These are phyloP conservation scores for Petrocephalus zakoni DNA, from an alignment of 2,113 vertebrate species.

Conservation along the genomic window DNA sequence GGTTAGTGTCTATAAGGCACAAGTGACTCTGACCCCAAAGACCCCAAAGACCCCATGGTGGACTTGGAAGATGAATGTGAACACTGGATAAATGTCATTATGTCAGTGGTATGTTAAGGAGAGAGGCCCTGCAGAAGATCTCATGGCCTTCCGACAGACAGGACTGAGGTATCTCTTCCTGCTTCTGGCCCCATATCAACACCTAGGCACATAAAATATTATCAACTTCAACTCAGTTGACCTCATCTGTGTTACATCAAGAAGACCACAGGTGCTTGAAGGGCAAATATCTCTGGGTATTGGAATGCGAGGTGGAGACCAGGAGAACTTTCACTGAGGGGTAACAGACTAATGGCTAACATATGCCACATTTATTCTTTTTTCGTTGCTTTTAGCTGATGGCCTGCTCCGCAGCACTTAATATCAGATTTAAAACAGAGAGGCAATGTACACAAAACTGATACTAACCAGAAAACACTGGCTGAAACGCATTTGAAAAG, in stretches of 20 bases:
- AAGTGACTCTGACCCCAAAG: not conserved
- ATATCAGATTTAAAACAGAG: not conserved
- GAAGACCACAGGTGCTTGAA: not conserved
- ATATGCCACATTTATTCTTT: not conserved
- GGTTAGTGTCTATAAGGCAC: not conserved
- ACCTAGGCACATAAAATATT: constrained; percentile 14
- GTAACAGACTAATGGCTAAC: not conserved
- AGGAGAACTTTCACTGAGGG: constrained; percentile 29
- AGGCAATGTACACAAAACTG: not conserved
- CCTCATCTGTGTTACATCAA: not conserved
- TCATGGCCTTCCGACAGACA: not conserved
- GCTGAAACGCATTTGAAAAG: not conserved
- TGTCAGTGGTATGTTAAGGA: not conserved
- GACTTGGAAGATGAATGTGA: not conserved
- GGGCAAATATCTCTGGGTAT: constrained; percentile 13
- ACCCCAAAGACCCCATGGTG: not conserved
- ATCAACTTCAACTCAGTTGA: not conserved
- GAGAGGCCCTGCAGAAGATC: not conserved
- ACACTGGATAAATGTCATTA: not conserved
- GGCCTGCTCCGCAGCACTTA: not conserved
- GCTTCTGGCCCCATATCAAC: not conserved
- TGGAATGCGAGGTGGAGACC: constrained; percentile 21
- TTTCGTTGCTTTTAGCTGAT: not conserved
- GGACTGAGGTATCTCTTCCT: not conserved
- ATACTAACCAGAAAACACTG: not conserved